These are phyloP conservation scores for Lobophora halterata DNA, from an alignment of 2,888 invertebrate genomes.

Conservation along the genomic window DNA sequence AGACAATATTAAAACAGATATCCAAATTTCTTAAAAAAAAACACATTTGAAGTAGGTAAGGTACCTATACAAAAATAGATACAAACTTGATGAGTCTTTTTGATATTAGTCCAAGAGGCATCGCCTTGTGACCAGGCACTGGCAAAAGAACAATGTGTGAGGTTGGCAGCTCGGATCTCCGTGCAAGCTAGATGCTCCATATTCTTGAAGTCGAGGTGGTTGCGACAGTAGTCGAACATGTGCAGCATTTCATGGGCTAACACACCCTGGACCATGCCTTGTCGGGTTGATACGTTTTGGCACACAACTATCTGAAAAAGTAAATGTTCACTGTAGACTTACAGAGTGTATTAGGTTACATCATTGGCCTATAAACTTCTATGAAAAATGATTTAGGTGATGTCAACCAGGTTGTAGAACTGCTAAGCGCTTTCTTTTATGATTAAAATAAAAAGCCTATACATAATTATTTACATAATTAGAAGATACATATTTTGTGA, in stretches of 20 bases:
- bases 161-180: slow-evolving; percentile 96
- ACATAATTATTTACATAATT: too few species aligned
- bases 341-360: too few species aligned
- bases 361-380: too few species aligned
- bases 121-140: slow-evolving; percentile 90
- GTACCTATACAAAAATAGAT: too few species aligned
- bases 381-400: too few species aligned
- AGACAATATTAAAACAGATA: too few species aligned
- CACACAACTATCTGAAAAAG: slow-evolving; percentile 90
- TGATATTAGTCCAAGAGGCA: slow-evolving; percentile 86
- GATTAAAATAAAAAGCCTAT: too few species aligned
- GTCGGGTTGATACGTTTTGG: slow-evolving; percentile 88
- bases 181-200: slow-evolving; percentile 96
- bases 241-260: slow-evolving; percentile 96
- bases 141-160: slow-evolving; percentile 94
- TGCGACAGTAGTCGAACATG: slow-evolving; percentile 96
- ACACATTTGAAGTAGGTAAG: too few species aligned
- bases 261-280: slow-evolving; percentile 88
- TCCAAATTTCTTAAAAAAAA: too few species aligned
- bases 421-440: too few species aligned
- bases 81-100: slow-evolving; percentile 87
- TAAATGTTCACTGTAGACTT: background rate
- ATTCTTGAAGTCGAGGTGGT: slow-evolving; percentile 93
- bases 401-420: too few species aligned
- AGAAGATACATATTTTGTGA: too few species aligned